Percentiles rank a stretch among this genome's conserved stretches.
Conservation (phyloP, 2,888 invertebrate species). For the Cristatella mucedo region DNA sequence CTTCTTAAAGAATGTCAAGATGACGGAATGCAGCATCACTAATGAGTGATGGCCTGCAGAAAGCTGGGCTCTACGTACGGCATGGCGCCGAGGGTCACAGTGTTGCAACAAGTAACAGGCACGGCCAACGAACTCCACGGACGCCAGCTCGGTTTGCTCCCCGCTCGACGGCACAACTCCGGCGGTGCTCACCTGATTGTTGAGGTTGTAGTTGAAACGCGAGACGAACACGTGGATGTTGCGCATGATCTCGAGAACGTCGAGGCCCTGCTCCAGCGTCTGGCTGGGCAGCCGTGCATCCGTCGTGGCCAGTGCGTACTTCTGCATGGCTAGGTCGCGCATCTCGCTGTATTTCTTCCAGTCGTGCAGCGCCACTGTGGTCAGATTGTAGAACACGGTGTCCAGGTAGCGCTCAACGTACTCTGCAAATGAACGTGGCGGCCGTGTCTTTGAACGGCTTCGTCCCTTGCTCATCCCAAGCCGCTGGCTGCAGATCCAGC, state of each 20-base stretch:
- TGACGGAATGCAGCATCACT: too few species aligned
- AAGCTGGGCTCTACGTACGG: too few species aligned
- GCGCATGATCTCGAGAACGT: constrained; percentile 88
- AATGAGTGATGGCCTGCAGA: too few species aligned
- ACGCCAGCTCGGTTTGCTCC: too few species aligned
- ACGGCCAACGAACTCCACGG: too few species aligned
- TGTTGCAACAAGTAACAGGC: too few species aligned
- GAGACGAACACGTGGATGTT: constrained; percentile 87
- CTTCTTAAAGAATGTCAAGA: too few species aligned
- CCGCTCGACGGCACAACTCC: too few species aligned
- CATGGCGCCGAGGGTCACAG: too few species aligned
- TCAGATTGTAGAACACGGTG: constrained; percentile 86
- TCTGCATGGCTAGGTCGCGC: constrained; percentile 71
- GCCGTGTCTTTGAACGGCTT: too few species aligned
- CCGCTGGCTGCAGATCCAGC: too few species aligned
- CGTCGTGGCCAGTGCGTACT: constrained; percentile 62
- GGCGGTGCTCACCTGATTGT: constrained; percentile 68
- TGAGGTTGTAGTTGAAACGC: constrained; percentile 81
- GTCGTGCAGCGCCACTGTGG: constrained; percentile 87
- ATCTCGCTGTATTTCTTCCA: constrained; percentile 95
- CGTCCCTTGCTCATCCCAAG: too few species aligned
- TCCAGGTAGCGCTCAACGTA: constrained; percentile 76
- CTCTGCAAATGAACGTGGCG: constrained; percentile 31
- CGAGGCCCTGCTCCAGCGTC: constrained; percentile 83
- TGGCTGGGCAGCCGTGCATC: constrained; percentile 88